Conservation (phyloP, 2,113 vertebrate genomes). For the Menidia beryllina region DNA sequence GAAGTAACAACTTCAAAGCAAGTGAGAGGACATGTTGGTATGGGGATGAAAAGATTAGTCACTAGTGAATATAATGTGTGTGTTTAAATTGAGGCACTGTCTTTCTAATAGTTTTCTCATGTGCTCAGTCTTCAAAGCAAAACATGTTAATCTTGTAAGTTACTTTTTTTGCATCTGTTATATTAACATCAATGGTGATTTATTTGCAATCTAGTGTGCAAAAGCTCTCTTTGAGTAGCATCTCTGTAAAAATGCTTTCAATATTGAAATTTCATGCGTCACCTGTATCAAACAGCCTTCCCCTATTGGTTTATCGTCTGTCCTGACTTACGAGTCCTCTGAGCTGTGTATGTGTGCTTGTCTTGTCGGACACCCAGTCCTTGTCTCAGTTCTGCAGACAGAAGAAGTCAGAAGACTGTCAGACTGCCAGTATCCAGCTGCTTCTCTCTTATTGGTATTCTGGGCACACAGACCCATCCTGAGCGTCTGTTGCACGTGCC, state of each 20-base stretch:
- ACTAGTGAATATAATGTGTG: constrained; percentile 18
- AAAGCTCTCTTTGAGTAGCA: background rate
- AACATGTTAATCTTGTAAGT: constrained; percentile 1
- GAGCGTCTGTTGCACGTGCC: constrained; percentile 75
- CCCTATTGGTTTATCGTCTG: constrained; percentile 49
- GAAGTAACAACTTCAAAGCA: too few species aligned
- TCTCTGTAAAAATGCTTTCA: constrained; percentile 8
- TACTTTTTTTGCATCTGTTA: background rate
- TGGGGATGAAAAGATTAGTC: constrained; percentile 13
- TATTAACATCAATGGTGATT: background rate
- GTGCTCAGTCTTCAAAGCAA: constrained; percentile 1
- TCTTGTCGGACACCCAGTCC: constrained; percentile 61
- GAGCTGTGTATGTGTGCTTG: constrained; percentile 51
- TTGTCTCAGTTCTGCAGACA: constrained; percentile 62
- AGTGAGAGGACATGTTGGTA: constrained; percentile 20
- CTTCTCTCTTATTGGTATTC: constrained; percentile 77
- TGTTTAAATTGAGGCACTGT: background rate
- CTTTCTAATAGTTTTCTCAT: constrained; percentile 2
- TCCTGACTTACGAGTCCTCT: constrained; percentile 49
- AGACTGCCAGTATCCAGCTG: constrained; percentile 74
- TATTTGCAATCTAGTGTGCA: background rate
- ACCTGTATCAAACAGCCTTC: constrained; percentile 40
- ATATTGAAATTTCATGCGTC: constrained; percentile 47
- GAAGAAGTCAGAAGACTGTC: constrained; percentile 72
- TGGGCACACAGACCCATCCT: constrained; percentile 55